Percentiles rank a stretch among this genome's conserved stretches.
Conservation (phyloP, 2,113 vertebrate species). For the Ardeotis arabs region DNA sequence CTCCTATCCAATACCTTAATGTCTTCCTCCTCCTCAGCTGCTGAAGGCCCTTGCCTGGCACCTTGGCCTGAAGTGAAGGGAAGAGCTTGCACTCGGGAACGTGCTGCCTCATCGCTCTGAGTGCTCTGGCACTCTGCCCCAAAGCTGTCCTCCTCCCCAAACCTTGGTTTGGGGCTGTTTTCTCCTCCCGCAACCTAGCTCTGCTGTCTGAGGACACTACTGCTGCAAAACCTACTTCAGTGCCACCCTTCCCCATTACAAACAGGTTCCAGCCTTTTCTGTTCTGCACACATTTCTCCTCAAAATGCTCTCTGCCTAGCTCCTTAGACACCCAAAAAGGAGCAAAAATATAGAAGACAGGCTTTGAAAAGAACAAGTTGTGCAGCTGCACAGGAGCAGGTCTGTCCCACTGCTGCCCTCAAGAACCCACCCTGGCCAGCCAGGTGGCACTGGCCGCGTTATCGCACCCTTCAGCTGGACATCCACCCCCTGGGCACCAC, state of each 20-base stretch:
- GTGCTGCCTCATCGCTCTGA: not conserved
- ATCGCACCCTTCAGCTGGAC: not conserved
- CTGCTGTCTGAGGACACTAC: not conserved
- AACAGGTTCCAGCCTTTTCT: not conserved
- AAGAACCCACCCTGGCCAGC: fast-evolving
- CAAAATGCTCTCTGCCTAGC: not conserved
- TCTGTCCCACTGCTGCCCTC: fast-evolving
- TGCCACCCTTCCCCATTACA: fast-evolving
- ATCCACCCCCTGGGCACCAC: not conserved
- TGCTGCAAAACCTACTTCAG: fast-evolving
- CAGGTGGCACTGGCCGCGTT: not conserved
- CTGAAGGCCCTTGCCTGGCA: not conserved
- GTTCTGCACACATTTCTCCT: fast-evolving
- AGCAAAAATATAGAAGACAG: not conserved
- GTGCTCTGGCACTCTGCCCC: not conserved
- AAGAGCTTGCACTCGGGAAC: not conserved
- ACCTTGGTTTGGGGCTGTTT: not conserved
- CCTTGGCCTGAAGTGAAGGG: not conserved
- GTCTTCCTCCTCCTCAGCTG: not conserved
- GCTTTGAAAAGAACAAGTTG: not conserved
- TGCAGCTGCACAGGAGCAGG: fast-evolving
- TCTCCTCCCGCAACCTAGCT: not conserved
- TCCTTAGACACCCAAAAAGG: not conserved
- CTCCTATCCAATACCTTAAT: not conserved
- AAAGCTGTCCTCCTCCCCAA: not conserved